Evolutionary conservation across 2,888 invertebrate species (phyloP).

Genomic region (Mesorhabditis sp.): DNA sequence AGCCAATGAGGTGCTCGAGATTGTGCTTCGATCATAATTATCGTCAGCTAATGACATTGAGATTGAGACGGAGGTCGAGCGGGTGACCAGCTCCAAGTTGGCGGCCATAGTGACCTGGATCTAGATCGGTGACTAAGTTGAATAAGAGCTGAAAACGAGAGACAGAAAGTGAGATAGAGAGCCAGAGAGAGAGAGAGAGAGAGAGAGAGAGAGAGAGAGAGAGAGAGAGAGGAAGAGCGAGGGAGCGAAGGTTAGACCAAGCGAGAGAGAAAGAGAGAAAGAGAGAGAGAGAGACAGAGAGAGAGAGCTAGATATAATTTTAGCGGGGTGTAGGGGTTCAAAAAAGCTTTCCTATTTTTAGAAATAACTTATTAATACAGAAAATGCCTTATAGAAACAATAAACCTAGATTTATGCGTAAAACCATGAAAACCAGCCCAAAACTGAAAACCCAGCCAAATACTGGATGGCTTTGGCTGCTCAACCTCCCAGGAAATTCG

Average conservation of each 20-base stretch:
- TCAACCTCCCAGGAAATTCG: too few relatives aligned
- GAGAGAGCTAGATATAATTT: conserved; percentile 8
- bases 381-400: too few relatives aligned
- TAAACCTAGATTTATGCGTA: too few relatives aligned
- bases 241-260: not conserved
- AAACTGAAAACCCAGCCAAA: too few relatives aligned
- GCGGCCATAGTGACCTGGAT: not conserved
- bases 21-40: not conserved
- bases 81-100: conserved; percentile 7
- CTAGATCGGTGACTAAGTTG: too few relatives aligned
- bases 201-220: conserved; percentile 9
- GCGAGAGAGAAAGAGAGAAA: conserved; percentile 7
- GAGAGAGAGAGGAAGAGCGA: not conserved
- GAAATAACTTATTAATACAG: not conserved
- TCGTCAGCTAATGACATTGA: conserved; percentile 2
- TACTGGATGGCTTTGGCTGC: too few relatives aligned
- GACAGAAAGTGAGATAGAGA: conserved; percentile 9
- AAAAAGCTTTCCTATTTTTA: not conserved
- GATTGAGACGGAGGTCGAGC: not conserved
- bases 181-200: conserved; percentile 9
- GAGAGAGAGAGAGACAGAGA: conserved; percentile 10
- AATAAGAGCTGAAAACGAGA: not conserved
- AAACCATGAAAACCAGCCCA: too few relatives aligned
- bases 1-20: conserved; percentile 8
- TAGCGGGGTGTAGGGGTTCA: not conserved